Conservation (phyloP, 2,797 vertebrate genomes). For the Pantherophis vulpinus region DNA sequence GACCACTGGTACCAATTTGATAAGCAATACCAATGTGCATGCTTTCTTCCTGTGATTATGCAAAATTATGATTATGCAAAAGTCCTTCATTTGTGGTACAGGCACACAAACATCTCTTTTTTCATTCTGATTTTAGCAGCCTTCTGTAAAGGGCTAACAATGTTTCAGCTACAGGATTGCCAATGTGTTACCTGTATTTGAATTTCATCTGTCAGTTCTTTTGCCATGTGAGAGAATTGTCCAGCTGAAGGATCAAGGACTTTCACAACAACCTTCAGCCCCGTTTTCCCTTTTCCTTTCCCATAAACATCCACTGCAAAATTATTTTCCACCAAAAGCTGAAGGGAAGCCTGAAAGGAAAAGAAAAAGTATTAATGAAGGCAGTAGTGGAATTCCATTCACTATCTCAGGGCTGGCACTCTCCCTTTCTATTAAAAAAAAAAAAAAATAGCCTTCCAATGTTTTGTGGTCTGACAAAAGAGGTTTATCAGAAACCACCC, state of each 20-base stretch:
- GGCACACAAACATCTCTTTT: background rate
- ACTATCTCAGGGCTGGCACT: accelerated
- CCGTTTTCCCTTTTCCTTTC: conserved; percentile 70
- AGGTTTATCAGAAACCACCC: background rate
- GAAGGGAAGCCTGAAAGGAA: conserved; percentile 78
- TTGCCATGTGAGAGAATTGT: conserved; percentile 66
- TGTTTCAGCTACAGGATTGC: background rate
- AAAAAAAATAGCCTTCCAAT: background rate
- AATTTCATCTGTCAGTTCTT: conserved; percentile 75
- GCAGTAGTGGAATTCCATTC: background rate
- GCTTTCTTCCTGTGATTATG: background rate
- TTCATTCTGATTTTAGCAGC: background rate
- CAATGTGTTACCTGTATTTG: conserved; percentile 72
- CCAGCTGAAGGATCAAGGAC: conserved; percentile 68
- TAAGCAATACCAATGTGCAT: background rate
- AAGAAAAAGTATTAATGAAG: background rate
- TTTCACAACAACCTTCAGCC: conserved; percentile 73
- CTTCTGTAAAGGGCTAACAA: background rate
- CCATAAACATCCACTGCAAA: conserved; percentile 77
- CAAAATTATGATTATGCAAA: background rate
- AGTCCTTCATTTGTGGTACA: background rate
- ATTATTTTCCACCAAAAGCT: conserved; percentile 81
- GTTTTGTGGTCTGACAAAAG: background rate
- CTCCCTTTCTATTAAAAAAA: background rate
- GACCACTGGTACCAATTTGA: background rate